Evolutionary conservation across 2,888 invertebrate genomes (phyloP).

Genomic region (Cynaeus angustus): DNA sequence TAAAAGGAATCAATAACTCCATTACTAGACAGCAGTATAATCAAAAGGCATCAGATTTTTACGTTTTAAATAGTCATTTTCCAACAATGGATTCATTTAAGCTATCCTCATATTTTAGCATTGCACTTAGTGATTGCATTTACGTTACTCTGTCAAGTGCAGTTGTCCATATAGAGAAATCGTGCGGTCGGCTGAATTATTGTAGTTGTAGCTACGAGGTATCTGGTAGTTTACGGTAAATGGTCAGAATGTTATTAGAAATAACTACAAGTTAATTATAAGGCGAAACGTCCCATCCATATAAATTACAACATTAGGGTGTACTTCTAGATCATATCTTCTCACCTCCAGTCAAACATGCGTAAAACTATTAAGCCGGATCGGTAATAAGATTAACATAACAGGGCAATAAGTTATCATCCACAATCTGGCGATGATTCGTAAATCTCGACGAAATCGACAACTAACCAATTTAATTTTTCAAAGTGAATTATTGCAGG

Average conservation of each 20-base stretch:
- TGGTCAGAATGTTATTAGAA: slow-evolving; percentile 46
- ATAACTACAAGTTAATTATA: slow-evolving; percentile 48
- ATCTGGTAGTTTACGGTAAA: slow-evolving; percentile 44
- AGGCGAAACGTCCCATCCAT: slow-evolving; percentile 48
- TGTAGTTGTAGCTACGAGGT: slow-evolving; percentile 30
- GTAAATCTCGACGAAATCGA: slow-evolving; percentile 49
- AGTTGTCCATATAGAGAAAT: slow-evolving; percentile 2
- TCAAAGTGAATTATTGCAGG: slow-evolving; percentile 49
- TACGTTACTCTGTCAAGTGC: neutral
- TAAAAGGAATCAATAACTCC: too few species aligned
- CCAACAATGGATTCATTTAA: too few species aligned
- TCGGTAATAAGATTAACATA: slow-evolving; percentile 46
- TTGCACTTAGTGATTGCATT: too few species aligned
- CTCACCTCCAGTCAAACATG: slow-evolving; percentile 50
- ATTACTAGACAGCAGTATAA: too few species aligned
- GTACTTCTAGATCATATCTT: slow-evolving; percentile 48
- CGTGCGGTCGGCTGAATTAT: slow-evolving; percentile 17
- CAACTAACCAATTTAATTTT: slow-evolving; percentile 45
- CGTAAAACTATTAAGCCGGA: slow-evolving; percentile 47
- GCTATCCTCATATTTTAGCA: too few species aligned
- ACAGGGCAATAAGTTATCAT: slow-evolving; percentile 44
- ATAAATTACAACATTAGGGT: slow-evolving; percentile 51
- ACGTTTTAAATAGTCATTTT: too few species aligned
- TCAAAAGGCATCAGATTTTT: too few species aligned
- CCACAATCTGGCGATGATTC: slow-evolving; percentile 41